Base-by-base conservation (phyloP, 2,888 invertebrate species). In the Drosophila barbarae region DNA sequence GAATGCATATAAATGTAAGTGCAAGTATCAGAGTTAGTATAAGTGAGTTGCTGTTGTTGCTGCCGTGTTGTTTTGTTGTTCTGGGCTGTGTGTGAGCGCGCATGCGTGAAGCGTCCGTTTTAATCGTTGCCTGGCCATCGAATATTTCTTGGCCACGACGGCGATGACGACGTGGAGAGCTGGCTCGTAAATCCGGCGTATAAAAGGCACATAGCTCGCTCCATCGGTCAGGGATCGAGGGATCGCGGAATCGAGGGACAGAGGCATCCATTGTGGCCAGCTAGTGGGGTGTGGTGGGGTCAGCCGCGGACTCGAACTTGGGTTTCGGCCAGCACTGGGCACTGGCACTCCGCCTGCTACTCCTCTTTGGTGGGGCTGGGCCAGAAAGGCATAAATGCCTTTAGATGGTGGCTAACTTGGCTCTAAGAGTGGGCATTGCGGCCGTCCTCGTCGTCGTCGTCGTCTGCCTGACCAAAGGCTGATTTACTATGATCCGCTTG, bases 41-140 rank as follows among this genome's bases (percentile, higher is more conserved):
- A 28, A 69, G 38, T 34, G 42, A 44, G 59, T 35, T 69, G 58
- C 41, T 73, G 69, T 64, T 58, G 67, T 67, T 64, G 71, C 64
- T 61, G 46, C 50, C 39, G 39, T 30, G 21, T 36, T 13, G 18
- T 42, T n/a, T n/a, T 42, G 63, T 32, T 41, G n/a, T 32, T 41
- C 13, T 41, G 39, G 13, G 13, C 36, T 18, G 18, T 51, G 26
- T 75, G 75, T 61, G 72, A 56, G 65, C 75, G 76, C 72, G 82
- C 84, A 87, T 86, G 87, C 87, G 87, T 86, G 87, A 85, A 87
- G 82, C 80, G 82, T 84, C 76, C 79, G 79, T 85, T 87, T 79
- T 82, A 87, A 76, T 86, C 84, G 84, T 76, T 83, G 76, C 76
- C 64, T 83, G 81, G 74, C 85, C 84, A 86, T 84, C 84, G 81